A percentile compares a stretch with the other conserved stretches of the same genome.
Conservation (phyloP, 2,113 vertebrate genomes). For the Haemorhous mexicanus region DNA sequence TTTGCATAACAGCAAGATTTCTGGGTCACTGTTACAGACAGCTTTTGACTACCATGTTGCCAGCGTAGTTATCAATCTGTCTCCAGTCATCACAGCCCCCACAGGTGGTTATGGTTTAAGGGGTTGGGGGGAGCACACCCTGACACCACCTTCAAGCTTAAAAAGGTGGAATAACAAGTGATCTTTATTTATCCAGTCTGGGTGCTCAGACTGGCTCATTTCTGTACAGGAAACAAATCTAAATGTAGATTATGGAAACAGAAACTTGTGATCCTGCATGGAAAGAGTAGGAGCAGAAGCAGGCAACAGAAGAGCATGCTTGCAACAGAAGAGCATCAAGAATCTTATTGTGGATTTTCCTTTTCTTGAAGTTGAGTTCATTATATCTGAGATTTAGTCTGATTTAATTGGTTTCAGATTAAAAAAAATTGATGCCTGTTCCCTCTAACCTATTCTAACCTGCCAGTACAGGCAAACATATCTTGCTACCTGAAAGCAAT, state of each 20-base stretch:
- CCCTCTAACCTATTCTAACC: background rate
- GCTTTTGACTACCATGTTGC: background rate
- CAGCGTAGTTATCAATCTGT: background rate
- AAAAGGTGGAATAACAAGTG: background rate
- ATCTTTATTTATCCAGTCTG: background rate
- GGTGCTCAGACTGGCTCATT: background rate
- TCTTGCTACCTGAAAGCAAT: background rate
- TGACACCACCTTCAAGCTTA: background rate
- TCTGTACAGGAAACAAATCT: background rate
- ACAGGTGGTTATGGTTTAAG: background rate
- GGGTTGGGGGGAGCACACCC: rapidly evolving
- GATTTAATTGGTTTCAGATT: background rate
- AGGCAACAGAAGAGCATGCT: background rate
- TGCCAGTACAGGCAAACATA: background rate
- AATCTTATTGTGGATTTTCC: background rate
- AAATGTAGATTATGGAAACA: background rate
- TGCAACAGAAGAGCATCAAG: background rate
- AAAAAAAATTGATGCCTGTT: rapidly evolving
- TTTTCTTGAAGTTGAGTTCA: background rate
- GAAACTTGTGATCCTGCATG: background rate
- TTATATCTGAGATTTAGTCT: background rate
- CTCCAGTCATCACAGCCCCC: background rate
- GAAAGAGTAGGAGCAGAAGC: background rate
- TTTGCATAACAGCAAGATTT: background rate
- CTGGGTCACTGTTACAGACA: background rate